Conservation (phyloP, 2,797 vertebrate species). For the Characodon lateralis region DNA sequence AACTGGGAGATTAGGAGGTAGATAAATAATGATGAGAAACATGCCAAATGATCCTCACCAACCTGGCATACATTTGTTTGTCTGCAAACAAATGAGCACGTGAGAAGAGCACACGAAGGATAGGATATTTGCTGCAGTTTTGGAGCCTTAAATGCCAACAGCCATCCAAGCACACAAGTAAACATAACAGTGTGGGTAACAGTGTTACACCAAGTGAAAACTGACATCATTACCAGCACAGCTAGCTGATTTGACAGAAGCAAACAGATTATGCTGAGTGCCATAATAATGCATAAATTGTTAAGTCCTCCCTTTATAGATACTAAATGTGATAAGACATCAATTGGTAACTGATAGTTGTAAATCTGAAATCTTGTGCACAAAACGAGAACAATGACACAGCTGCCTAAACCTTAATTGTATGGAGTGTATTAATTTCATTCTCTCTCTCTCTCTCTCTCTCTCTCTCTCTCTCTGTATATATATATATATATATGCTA, state of each 20-base stretch:
- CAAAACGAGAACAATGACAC: neutral
- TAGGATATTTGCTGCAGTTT: neutral
- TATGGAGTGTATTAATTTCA: too few relatives aligned
- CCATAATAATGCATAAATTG: conserved; percentile 10
- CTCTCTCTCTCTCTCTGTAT: too few relatives aligned
- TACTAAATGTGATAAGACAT: conserved; percentile 6
- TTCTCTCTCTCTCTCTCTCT: too few relatives aligned
- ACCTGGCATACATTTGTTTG: neutral
- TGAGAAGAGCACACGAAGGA: conserved; percentile 9
- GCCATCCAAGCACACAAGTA: conserved; percentile 32
- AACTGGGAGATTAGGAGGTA: neutral
- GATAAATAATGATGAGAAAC: neutral
- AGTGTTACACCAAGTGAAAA: conserved; percentile 37
- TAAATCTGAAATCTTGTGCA: neutral
- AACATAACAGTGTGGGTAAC: conserved; percentile 46
- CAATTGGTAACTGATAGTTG: neutral
- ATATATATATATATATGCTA: too few relatives aligned
- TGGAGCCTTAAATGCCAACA: conserved; percentile 10
- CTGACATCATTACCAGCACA: conserved; percentile 42
- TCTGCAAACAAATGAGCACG: neutral
- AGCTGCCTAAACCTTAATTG: neutral
- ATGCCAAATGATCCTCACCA: neutral
- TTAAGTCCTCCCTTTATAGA: neutral
- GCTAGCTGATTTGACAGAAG: conserved; percentile 20
- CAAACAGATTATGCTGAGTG: conserved; percentile 21